Base-by-base conservation (phyloP, 92 coral and sea anemone species). In the Epizoanthus rinbou region DNA sequence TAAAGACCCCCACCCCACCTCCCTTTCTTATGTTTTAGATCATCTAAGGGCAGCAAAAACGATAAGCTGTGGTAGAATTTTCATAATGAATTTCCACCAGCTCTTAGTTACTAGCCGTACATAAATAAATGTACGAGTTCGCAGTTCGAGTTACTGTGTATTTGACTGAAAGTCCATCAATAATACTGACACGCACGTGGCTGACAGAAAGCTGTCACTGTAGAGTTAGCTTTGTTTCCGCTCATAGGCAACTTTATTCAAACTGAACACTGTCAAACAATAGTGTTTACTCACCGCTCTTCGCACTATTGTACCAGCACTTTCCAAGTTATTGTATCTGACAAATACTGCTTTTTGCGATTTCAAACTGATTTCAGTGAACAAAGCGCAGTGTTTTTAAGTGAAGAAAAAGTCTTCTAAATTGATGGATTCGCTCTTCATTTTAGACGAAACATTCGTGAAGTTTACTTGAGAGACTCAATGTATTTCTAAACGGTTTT, bases 251-350 rank as follows among this genome's bases (percentile, higher is more conserved):
- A 78, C 65, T 47, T 86, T 81, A 92, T 92, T 92, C 93, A 90
- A 83, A 85, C 84, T 73, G 82, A 90, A 90, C 87, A 85, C 84
- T n/a, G 15, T 10, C 19, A 76, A 74, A 90, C 93, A 92, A 92
- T 90, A 64, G 86, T 80, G 90, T 88, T 92, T 90, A 84, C 80
- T 1, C 47, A 31, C 80, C 63, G 43, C 64, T 25, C 64, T 50
- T 23, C 37, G 18, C 64, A 74, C 43, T 28, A 74, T 74, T 74
- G 80, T 74, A 53, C 23, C 9, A 53, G 15, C 80, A 52, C 80
- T 74, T 74, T 53, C 64, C 80, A 53, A 74, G 80, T 74, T 74
- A 74, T 74, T 74, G 80, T 24, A 41, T 28, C 70, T 62, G 70
- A 60, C 82, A 76, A 76, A 78, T 69, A 62, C 71, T 62, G 31